phyloP scores from a whole-genome alignment of 2,113 vertebrate genomes.

The Neogale vison region DNA sequence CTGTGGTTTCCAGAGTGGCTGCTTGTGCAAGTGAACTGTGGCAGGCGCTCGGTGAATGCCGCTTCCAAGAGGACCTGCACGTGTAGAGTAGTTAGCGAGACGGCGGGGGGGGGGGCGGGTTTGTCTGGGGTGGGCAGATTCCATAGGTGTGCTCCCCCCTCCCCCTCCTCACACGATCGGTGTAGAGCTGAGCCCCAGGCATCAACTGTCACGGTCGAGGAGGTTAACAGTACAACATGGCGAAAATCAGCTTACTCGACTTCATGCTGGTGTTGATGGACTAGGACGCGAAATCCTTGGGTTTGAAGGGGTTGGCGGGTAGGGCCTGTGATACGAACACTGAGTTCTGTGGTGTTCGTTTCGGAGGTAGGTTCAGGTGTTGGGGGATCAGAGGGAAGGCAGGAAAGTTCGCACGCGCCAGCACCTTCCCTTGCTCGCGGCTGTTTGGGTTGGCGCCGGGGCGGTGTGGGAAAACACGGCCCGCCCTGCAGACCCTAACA shows the following conservation, averaged over 20 bases:
- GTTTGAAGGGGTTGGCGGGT: background rate
- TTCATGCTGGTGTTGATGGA: background rate
- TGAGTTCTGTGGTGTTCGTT: constrained; percentile 25
- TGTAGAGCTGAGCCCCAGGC: rapidly evolving
- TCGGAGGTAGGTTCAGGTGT: background rate
- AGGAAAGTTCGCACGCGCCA: background rate
- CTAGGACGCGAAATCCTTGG: background rate
- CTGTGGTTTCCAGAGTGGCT: constrained; percentile 62
- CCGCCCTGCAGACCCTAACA: background rate
- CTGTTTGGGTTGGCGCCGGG: background rate
- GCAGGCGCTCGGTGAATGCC: background rate
- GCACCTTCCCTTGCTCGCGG: background rate
- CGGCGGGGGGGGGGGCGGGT: rapidly evolving
- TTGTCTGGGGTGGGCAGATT: background rate
- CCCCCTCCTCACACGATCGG: rapidly evolving
- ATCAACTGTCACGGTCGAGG: rapidly evolving
- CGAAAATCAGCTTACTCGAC: background rate
- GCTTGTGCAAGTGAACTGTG: constrained; percentile 68
- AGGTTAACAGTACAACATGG: background rate
- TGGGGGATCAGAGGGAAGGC: background rate
- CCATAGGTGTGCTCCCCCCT: background rate
- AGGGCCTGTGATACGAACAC: background rate
- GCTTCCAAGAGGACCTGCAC: background rate
- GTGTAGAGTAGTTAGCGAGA: background rate
- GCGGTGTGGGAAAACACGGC: background rate